Base-by-base conservation (phyloP, 2,888 invertebrate genomes). In the Halocaridina rubra region DNA sequence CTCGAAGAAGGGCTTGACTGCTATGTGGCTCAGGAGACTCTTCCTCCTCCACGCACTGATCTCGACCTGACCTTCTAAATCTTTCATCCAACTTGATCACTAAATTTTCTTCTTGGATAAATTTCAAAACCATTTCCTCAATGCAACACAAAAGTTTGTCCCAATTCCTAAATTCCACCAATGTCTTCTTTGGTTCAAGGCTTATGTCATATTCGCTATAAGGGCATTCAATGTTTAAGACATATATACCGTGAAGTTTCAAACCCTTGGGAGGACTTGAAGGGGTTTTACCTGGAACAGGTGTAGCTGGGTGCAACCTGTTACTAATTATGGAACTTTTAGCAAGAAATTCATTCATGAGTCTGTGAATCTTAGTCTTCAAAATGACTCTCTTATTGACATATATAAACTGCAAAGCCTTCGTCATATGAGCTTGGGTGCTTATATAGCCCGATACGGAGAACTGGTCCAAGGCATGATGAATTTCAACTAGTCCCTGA, bases 341-440 rank as follows among this genome's bases (percentile, higher is more conserved):
- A 59, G 90, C 88, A 46, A 93, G 89, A 24, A 91, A 76, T 64
- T 90, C 89, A 80, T 91, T 91, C 4, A 93, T 86, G 32, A 91
- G 86, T 88, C 92, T 92, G 88, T 92, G 92, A 74, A 93, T 88
- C 90, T 92, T 92, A 46, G 92, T 91, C 85, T 92, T 92, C 72
- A 91, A 88, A 2, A 95, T 90, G 61, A 92, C 92, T 88, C 93
- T 91, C 88, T 93, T 93, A 91, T 95, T 95, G 4, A 95, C 91
- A 90, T 93, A 95, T 71, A 95, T 91, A 91, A 93, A 94, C 89
- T 94, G 94, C 27, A 92, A 90, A 79, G 91, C 90, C 87, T 92
- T 93, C 64, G 91, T 91, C 61, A 89, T 88, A 80, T 91, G 90
- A 13, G 91, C 89, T 64, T 92, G 91, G 88, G 92, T 93, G 61